Evolutionary conservation across 2,113 vertebrate species (phyloP).

Genomic region (Anseranas semipalmata): DNA sequence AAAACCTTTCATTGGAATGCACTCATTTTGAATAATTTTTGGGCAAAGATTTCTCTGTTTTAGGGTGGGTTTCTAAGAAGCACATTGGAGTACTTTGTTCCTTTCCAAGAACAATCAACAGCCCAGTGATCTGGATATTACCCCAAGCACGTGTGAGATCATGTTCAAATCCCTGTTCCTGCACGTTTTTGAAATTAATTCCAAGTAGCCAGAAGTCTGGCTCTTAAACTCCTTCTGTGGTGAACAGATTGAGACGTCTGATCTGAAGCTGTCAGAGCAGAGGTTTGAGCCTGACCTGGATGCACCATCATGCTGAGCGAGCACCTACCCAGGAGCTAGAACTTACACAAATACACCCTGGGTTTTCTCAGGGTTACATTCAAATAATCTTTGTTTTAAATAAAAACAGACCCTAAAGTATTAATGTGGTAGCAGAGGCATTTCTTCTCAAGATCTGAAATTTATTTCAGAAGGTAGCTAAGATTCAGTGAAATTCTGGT

Average conservation of each 20-base stretch:
- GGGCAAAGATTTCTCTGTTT: not conserved
- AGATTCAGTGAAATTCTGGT: not conserved
- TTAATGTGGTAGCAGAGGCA: not conserved
- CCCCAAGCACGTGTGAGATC: accelerated
- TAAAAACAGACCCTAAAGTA: not conserved
- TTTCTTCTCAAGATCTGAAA: not conserved
- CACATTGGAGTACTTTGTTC: not conserved
- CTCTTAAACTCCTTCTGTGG: not conserved
- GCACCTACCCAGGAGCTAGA: accelerated
- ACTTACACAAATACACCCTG: not conserved
- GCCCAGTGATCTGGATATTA: too few relatives aligned
- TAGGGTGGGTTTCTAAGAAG: not conserved
- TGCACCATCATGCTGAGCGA: not conserved
- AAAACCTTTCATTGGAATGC: not conserved
- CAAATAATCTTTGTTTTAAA: not conserved
- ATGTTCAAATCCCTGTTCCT: not conserved
- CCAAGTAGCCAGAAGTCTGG: not conserved
- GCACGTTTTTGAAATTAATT: not conserved
- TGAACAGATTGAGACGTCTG: not conserved
- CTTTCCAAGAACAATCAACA: not conserved
- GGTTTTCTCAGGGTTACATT: not conserved
- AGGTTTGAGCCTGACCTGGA: not conserved
- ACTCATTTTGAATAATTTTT: not conserved
- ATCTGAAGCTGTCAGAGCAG: not conserved
- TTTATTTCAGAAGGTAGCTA: not conserved